Percentiles rank a stretch among this genome's conserved stretches.
These are phyloP conservation scores for Andrena chrysosceles DNA, from an alignment of 2,888 invertebrate genomes.

Conservation along the genomic window DNA sequence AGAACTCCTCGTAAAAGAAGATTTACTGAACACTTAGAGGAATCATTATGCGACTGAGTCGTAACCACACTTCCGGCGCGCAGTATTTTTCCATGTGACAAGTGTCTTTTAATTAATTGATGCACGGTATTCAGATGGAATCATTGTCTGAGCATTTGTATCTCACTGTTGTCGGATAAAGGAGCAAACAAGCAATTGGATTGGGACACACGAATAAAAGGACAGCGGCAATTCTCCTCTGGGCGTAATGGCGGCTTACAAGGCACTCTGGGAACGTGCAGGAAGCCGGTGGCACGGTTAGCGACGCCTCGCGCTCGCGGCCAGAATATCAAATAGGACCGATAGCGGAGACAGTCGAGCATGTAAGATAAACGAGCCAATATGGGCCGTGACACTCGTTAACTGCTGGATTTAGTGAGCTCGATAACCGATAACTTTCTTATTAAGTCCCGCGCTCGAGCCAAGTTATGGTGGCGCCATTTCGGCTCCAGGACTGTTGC, in stretches of 20 bases:
- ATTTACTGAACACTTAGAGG: too few relatives aligned
- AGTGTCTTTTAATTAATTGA: too few relatives aligned
- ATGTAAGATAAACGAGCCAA: constrained; percentile 82
- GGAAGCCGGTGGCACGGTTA: constrained; percentile 52
- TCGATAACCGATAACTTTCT: constrained; percentile 81
- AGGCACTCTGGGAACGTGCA: constrained; percentile 51
- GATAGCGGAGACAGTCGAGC: constrained; percentile 75
- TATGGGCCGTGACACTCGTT: constrained; percentile 78
- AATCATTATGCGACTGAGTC: too few relatives aligned
- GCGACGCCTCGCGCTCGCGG: constrained; percentile 65
- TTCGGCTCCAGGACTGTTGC: constrained; percentile 37
- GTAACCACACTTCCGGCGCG: too few relatives aligned
- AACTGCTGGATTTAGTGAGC: constrained; percentile 79
- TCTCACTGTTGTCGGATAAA: constrained; percentile 1
- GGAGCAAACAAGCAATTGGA: constrained; percentile 19
- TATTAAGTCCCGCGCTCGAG: constrained; percentile 73
- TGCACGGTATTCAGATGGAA: too few relatives aligned
- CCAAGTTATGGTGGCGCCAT: constrained; percentile 65
- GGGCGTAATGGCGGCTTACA: constrained; percentile 50
- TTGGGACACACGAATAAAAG: constrained; percentile 37
- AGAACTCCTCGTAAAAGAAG: too few relatives aligned
- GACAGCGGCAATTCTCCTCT: constrained; percentile 37
- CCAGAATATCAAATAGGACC: constrained; percentile 79
- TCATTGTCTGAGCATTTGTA: too few relatives aligned
- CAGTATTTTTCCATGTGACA: too few relatives aligned